A percentile compares a stretch with the other conserved stretches of the same genome.
These are phyloP conservation scores for Muscicapa striata DNA, from an alignment of 2,797 vertebrate species.

Conservation along the genomic window DNA sequence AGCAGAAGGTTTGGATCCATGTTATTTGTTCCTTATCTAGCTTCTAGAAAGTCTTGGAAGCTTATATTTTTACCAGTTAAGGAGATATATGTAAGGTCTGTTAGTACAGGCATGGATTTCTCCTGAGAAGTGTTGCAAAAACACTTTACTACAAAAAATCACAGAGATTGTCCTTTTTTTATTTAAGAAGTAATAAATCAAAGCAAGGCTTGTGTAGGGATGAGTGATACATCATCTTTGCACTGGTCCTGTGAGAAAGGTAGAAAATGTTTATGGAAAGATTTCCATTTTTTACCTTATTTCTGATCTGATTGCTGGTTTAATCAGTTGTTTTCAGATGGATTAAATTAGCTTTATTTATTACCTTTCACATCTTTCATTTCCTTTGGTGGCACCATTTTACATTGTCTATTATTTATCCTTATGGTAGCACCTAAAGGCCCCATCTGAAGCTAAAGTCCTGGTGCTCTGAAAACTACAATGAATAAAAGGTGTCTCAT, in stretches of 20 bases:
- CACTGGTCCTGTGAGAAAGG: neutral
- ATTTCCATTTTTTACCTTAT: neutral
- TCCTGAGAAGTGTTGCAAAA: slow-evolving; percentile 10
- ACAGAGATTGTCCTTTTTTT: neutral
- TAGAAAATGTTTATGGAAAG: neutral
- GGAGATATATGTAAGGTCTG: neutral
- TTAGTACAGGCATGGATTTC: neutral
- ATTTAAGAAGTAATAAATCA: slow-evolving; percentile 30
- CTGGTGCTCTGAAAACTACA: fast-evolving
- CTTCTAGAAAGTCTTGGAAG: neutral
- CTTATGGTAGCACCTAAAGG: neutral
- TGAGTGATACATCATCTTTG: neutral
- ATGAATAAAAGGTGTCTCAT: neutral
- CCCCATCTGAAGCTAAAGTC: neutral
- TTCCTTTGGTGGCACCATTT: neutral
- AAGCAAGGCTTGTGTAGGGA: neutral
- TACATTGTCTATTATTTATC: neutral
- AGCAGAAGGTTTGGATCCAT: slow-evolving; percentile 41
- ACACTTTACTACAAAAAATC: neutral
- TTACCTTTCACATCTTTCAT: neutral
- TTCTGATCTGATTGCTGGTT: neutral
- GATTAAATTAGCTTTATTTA: slow-evolving; percentile 8
- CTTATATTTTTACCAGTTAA: neutral
- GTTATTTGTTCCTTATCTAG: slow-evolving; percentile 5
- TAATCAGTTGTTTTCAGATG: neutral